A percentile compares a stretch with the other conserved stretches of the same genome.
Evolutionary conservation across 2,113 vertebrate genomes (phyloP).

Genomic region (Hippocampus guttulatus): DNA sequence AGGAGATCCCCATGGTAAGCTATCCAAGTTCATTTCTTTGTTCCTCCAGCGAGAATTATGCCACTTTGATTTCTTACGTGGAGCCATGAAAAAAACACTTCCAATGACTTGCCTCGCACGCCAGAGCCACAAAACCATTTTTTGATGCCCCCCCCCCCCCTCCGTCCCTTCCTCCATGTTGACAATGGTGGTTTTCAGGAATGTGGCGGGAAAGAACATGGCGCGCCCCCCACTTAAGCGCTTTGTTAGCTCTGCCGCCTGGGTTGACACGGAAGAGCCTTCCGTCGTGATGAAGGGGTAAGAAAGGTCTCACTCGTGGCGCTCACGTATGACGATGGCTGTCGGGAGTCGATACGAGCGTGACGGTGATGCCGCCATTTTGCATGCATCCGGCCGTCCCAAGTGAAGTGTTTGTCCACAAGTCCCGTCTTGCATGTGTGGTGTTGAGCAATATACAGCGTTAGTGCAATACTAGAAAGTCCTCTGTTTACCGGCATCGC

Average conservation of each 20-base stretch:
- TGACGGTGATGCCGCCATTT: slow-evolving; percentile 27
- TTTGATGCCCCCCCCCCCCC: slow-evolving; percentile 9
- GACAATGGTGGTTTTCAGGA: slow-evolving; percentile 72
- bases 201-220: slow-evolving; percentile 74
- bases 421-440: neutral
- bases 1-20: slow-evolving; percentile 69
- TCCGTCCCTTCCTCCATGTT: slow-evolving; percentile 27
- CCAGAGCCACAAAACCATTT: neutral
- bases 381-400: slow-evolving; percentile 37
- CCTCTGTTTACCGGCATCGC: too few relatives aligned
- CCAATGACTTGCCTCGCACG: neutral
- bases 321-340: slow-evolving; percentile 39
- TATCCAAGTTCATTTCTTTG: neutral
- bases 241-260: slow-evolving; percentile 84
- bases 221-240: slow-evolving; percentile 82
- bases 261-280: slow-evolving; percentile 80
- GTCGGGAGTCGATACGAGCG: neutral
- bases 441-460: neutral
- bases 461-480: neutral
- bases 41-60: neutral
- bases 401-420: slow-evolving; percentile 14
- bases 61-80: neutral
- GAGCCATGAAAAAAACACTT: neutral
- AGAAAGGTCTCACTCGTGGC: slow-evolving; percentile 52
- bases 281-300: slow-evolving; percentile 79